Percentiles rank a stretch among this genome's conserved stretches.
Evolutionary conservation across 2,113 vertebrate species (phyloP).

Genomic region (Ageneiosus marmoratus): DNA sequence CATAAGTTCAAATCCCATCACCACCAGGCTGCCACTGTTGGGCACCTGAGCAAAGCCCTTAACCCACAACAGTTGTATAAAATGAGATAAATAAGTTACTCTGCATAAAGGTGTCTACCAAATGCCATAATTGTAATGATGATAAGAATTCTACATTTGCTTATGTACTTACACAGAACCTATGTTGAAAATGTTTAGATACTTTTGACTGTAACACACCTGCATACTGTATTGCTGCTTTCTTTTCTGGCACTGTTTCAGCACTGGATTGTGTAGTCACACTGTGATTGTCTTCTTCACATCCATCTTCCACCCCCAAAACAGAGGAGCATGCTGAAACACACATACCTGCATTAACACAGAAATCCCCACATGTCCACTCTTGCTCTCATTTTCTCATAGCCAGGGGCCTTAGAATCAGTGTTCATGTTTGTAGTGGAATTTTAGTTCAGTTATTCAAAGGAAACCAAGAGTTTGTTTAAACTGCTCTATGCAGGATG

Average conservation of each 20-base stretch:
- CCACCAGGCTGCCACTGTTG: too few species aligned
- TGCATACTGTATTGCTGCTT: conserved; percentile 19
- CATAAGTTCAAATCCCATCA: too few species aligned
- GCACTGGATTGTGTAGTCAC: background rate
- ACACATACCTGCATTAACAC: background rate
- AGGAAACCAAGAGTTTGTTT: background rate
- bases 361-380: background rate
- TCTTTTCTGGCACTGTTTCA: conserved; percentile 7
- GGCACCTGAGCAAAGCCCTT: too few species aligned
- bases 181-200: background rate
- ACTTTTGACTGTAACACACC: conserved; percentile 30
- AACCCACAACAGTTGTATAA: too few species aligned
- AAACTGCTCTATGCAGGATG: conserved; percentile 28
- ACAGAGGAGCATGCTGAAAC: conserved; percentile 23
- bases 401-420: background rate
- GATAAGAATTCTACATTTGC: background rate
- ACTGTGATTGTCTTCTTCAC: background rate
- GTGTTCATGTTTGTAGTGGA: background rate
- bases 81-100: too few species aligned
- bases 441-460: background rate
- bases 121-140: too few species aligned
- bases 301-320: background rate
- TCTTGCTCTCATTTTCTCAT: too few species aligned
- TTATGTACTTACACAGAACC: background rate
- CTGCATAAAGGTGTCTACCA: too few species aligned